Base-by-base conservation (phyloP, 1,140 invertebrate genomes). In the Intoshia linei region DNA sequence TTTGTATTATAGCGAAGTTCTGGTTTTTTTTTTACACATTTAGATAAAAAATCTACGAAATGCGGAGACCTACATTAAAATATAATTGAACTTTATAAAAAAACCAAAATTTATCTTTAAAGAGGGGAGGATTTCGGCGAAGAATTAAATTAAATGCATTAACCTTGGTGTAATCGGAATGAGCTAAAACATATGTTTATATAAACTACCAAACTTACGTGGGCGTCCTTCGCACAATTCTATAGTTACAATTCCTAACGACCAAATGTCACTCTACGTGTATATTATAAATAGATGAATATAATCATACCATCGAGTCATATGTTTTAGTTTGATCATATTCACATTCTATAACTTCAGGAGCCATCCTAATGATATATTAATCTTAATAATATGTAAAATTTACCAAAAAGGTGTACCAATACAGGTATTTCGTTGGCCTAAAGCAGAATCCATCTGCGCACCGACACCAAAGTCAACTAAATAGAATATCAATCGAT, bases 191-290 rank as follows among this genome's bases (percentile, higher is more conserved):
- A n/a, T n/a, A n/a, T n/a, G n/a, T n/a, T 34, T n/a, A 17, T 35
- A 32, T 20, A 22, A 25, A 14, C 4, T 15, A 38, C 5, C 23
- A 22, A 74, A 81, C 43, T 87, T 67, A 47, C 81, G 90, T 38
- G 90, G 90, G 61, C 93, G 84, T 52, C 81, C 87, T 64, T 99
- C 90, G 30, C 87, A 87, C 87, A 98, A 98, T 67, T 99, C 90
- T 43, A 99, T 65, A 22, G 84, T 79, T 23, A 84, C 93, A 48
- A 95, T 95, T 48, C 83, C 87, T 41, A 95, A 65, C 31, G 79
- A 90, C 87, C 87, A 95, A 32, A 93, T 63, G 62, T 95, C 87
- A 55, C 76, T 84, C 54, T 62, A 47, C 23, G 30, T 13, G 1
- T 18, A 30, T 11, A 1, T 7, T 15, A n/a, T n/a, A n/a, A n/a